Evolutionary conservation across 2,797 vertebrate species (phyloP).

Genomic region (Nasua narica): DNA sequence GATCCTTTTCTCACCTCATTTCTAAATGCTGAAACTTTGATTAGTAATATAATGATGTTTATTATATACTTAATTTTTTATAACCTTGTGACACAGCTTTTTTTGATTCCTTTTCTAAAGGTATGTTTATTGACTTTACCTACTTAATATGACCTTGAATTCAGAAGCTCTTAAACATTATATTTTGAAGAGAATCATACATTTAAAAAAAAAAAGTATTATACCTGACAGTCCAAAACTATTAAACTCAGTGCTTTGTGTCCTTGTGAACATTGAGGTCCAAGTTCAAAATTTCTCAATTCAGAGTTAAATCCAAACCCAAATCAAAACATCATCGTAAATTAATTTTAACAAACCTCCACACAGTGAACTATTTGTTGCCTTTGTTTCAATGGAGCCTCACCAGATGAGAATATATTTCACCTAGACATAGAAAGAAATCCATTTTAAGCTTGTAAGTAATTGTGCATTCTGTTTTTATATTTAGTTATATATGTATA

Average conservation of each 20-base stretch:
- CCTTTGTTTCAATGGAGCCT: neutral
- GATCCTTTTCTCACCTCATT: neutral
- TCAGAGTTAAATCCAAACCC: slow-evolving; percentile 3
- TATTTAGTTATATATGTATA: slow-evolving; percentile 63
- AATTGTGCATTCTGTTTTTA: slow-evolving; percentile 60
- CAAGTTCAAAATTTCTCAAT: slow-evolving; percentile 19
- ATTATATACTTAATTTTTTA: neutral
- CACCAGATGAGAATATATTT: neutral
- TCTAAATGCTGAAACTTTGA: neutral
- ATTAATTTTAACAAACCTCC: slow-evolving; percentile 42
- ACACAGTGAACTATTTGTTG: neutral
- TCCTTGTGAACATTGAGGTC: neutral
- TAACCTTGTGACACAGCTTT: neutral
- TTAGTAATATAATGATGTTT: neutral
- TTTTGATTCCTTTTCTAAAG: neutral
- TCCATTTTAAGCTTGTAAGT: slow-evolving; percentile 36
- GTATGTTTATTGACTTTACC: neutral
- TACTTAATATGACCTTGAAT: neutral
- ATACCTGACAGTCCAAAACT: neutral
- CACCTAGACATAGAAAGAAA: neutral
- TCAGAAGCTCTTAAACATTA: neutral
- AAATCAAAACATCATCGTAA: slow-evolving; percentile 34
- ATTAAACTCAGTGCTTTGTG: slow-evolving; percentile 38
- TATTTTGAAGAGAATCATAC: slow-evolving; percentile 51
- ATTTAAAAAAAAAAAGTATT: neutral